Base-by-base conservation (phyloP, 2,113 vertebrate species). In the Rostratula benghalensis region DNA sequence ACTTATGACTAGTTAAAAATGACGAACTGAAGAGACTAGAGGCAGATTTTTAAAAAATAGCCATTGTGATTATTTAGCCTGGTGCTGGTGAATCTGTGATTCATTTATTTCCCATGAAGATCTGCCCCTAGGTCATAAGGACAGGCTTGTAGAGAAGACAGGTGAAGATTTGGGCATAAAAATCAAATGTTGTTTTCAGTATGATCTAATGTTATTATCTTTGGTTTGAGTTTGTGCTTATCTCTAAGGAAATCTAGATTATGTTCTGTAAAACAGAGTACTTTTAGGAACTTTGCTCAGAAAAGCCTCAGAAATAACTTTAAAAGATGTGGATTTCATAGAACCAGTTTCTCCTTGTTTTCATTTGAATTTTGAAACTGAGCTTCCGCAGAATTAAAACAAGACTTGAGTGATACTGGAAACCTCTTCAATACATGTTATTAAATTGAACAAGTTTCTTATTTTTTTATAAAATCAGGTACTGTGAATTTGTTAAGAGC, bases 361-460 rank as follows among this genome's bases (percentile, higher is more conserved):
- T 89, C 15, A 60, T 95, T 89, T 91, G 57, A 89, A 87, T 91
- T 78, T 45, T 79, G 45, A 91, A 91, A n/a, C 41, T 64, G 16
- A 25, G 27, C 61, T 95, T 91, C 48, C 3, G 4, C 50, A 71
- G 51, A 87, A 64, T 54, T 87, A 67, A 78, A 87, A 21, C 74
- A 46, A 78, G 45, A 28, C 67, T 94, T 69, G 23, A 82, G 31
- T 85, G 13, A 37, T 89, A 68, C 17, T 48, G 31, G 43, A 83
- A 83, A 7, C 35, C 59, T 67, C 41, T 81, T 87, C n/a, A 71
- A 28, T 80, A 53, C 9, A 8, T 89, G 67, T 70, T 75, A 61
- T n/a, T 67, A 8, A 87, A 59, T 3, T 39, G 51, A 77, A 64
- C 12, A 61, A 77, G 21, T 33, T 70, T 11, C 0, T 2, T 67